Evolutionary conservation across 1,140 invertebrate species (phyloP), one percentile per base, ranked within the genome.

Genomic region (Hyposmocoma kahamanoa): DNA sequence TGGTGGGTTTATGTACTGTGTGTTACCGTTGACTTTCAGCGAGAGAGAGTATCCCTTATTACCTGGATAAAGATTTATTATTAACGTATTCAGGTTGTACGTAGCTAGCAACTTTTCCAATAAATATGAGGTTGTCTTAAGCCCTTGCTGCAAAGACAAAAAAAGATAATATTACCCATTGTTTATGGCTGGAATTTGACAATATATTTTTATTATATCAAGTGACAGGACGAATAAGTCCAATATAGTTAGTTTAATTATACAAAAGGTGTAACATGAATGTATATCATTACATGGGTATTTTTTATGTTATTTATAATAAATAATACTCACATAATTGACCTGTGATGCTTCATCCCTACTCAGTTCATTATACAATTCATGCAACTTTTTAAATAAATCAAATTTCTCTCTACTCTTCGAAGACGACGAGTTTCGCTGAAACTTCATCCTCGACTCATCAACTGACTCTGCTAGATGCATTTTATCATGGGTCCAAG

Each of bases 41-140:
- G 92, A 93, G 74, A 97, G 86, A 58, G 95, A 95, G 86, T 96
- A 97, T 65, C 96, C 96, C 86, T 96, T 96, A 85, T 96, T 95
- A 30, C 92, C 94, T 50, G 95, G 92, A 88, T 97, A 96, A 58
- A 98, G 87, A 87, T 96, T 97, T 52, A 97, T 89, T 61, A 97
- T 93, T 67, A 98, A 87, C 58, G 94, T 96, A 76, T 96, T 96
- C 42, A 97, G 88, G 73, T 92, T 91, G 74, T 97, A 95, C 70
- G 91, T 89, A 72, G 91, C 90, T 61, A 97, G 92, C 63, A 97
- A 87, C 77, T 95, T 93, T 66, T 95, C 93, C 76, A 98, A 87
- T 57, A 96, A 88, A 81, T 95, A 91, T 59, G 94, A 94, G 66
- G 91, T 91, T 68, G 90, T 89, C 73, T 91, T 90, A 57, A 94